Evolutionary conservation across 1,140 invertebrate genomes (phyloP).

Genomic region (Carposina sasakii): DNA sequence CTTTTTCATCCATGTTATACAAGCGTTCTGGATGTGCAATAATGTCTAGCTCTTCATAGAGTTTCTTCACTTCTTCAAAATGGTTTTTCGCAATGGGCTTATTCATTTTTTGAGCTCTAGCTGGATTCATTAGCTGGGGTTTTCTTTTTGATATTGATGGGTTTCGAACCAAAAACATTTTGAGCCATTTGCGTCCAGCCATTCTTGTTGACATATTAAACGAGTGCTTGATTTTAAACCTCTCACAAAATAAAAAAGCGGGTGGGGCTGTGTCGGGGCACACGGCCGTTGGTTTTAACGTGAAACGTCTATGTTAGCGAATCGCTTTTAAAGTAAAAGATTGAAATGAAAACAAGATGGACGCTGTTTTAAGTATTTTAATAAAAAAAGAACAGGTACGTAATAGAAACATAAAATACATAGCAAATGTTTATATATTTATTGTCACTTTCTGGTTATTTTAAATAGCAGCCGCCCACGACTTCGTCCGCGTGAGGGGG

Average conservation of each 20-base stretch:
- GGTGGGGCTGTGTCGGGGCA: no score
- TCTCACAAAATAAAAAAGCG: slow-evolving; percentile 12
- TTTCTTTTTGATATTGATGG: slow-evolving; percentile 25
- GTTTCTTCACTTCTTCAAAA: slow-evolving; percentile 34
- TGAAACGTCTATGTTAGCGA: no score
- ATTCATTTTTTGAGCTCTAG: slow-evolving; percentile 46
- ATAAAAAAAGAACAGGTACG: no score
- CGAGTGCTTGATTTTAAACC: slow-evolving; percentile 11
- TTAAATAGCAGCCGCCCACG: no score
- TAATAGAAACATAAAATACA: no score
- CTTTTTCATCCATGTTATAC: slow-evolving; percentile 64
- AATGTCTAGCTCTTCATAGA: slow-evolving; percentile 37
- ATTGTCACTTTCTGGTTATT: no score
- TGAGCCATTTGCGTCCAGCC: slow-evolving; percentile 28
- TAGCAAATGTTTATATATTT: no score
- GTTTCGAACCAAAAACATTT: slow-evolving; percentile 22
- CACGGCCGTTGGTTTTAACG: no score
- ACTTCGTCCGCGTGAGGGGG: no score
- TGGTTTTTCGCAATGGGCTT: slow-evolving; percentile 38
- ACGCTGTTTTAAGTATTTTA: no score
- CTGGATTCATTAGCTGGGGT: slow-evolving; percentile 45
- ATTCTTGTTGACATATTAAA: slow-evolving; percentile 19
- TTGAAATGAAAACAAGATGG: no score
- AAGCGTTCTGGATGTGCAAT: slow-evolving; percentile 34
- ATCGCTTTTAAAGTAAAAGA: no score